Evolutionary conservation across 2,797 vertebrate species (phyloP).

Genomic region (Atherinosoma microstoma): DNA sequence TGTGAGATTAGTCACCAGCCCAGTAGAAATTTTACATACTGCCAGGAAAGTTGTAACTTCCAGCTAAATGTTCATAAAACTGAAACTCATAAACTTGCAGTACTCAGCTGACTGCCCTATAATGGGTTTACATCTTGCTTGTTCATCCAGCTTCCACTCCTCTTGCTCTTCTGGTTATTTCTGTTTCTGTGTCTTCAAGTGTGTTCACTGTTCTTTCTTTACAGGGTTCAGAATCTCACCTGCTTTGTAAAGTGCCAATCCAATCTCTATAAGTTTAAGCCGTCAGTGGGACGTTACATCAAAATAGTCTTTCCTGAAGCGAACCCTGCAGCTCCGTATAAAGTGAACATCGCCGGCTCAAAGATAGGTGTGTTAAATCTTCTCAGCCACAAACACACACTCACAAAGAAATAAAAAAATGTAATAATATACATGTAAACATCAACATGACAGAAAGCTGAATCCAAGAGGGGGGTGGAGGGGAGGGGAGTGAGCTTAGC

Average conservation of each 20-base stretch:
- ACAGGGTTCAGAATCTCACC: neutral
- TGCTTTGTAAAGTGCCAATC: rapidly evolving
- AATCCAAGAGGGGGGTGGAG: too few species aligned
- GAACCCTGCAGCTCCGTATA: neutral
- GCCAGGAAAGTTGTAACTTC: neutral
- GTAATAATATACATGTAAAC: too few species aligned
- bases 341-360: slow-evolving; percentile 4
- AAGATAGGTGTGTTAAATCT: slow-evolving; percentile 1
- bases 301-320: rapidly evolving
- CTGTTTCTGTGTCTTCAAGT: neutral
- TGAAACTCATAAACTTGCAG: neutral
- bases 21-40: neutral
- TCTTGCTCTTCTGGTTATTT: neutral
- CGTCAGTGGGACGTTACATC: slow-evolving; percentile 25
- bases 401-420: neutral
- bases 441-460: too few species aligned
- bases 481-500: too few species aligned
- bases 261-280: rapidly evolving
- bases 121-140: neutral
- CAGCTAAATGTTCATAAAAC: neutral
- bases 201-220: neutral
- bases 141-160: neutral
- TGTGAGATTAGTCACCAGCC: neutral
- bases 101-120: neutral
- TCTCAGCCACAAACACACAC: neutral